These are phyloP conservation scores for Sebastes flavidus DNA, from an alignment of 2,797 vertebrate genomes.

Conservation along the genomic window DNA sequence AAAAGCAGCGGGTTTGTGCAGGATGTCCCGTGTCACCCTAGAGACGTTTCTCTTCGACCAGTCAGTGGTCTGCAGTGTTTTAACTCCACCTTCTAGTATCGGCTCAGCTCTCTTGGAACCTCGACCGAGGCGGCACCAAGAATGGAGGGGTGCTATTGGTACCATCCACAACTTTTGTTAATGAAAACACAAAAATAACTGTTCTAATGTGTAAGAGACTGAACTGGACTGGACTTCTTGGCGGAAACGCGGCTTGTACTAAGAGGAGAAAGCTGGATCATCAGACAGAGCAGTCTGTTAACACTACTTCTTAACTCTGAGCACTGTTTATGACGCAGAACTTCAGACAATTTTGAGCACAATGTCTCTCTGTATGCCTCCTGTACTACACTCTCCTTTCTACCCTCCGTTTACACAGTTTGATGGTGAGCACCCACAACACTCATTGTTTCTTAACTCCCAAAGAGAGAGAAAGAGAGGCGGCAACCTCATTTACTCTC, in stretches of 20 bases:
- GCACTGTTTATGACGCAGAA: neutral
- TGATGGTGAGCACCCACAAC: conserved; percentile 14
- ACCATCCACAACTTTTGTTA: too few species aligned
- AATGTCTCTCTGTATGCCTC: neutral
- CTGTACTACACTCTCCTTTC: neutral
- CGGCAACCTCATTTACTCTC: conserved; percentile 1
- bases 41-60: fast-evolving
- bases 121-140: too few species aligned
- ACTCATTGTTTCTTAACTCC: conserved; percentile 1
- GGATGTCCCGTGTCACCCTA: too few species aligned
- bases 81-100: too few species aligned
- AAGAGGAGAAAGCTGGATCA: neutral
- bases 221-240: too few species aligned
- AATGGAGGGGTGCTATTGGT: too few species aligned
- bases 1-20: too few species aligned
- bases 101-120: too few species aligned
- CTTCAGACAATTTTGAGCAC: neutral
- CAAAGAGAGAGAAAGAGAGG: neutral
- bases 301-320: neutral
- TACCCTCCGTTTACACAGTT: conserved; percentile 4
- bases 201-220: fast-evolving
- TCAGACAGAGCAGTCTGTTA: neutral
- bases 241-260: fast-evolving
- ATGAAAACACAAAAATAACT: too few species aligned
- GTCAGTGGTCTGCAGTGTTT: too few species aligned